Percentiles rank a stretch among this genome's conserved stretches.
phyloP scores from a whole-genome alignment of 2,888 invertebrate species.

The Himalopsyche anomala region DNA sequence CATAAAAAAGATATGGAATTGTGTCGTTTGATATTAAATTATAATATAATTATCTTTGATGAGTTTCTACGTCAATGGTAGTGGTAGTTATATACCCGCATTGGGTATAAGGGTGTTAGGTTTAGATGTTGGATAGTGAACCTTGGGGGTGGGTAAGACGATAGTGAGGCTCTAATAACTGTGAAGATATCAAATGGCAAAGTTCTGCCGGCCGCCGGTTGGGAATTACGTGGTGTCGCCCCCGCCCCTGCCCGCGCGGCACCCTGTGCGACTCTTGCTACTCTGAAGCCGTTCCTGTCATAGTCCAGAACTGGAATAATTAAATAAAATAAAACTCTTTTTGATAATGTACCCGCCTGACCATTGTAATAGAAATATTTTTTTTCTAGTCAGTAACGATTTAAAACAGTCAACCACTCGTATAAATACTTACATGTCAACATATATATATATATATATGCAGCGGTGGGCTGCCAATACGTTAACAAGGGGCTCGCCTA shows the following conservation, averaged over 20 bases:
- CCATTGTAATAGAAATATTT: no score
- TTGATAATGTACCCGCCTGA: no score
- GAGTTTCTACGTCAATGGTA: not conserved
- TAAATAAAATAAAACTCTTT: no score
- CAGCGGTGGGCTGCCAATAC: no score
- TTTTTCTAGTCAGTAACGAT: no score
- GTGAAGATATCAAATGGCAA: constrained; percentile 58
- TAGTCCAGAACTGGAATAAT: not conserved
- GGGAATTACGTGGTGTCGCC: constrained; percentile 14
- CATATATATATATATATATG: no score
- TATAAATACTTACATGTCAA: no score
- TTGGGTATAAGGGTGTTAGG: constrained; percentile 49
- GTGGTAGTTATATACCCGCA: constrained; percentile 50
- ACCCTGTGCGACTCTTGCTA: not conserved
- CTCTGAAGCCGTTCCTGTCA: not conserved
- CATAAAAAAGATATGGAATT: no score
- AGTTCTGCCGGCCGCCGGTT: constrained; percentile 51
- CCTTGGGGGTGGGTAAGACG: constrained; percentile 45
- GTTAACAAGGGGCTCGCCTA: no score
- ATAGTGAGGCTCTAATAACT: constrained; percentile 55
- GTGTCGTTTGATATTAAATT: no score
- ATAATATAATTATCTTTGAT: not conserved
- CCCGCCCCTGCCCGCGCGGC: constrained; percentile 15
- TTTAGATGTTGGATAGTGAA: constrained; percentile 44
- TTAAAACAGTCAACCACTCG: no score